Conservation (phyloP, 1,140 invertebrate species). For the Choristoneura fumiferana region DNA sequence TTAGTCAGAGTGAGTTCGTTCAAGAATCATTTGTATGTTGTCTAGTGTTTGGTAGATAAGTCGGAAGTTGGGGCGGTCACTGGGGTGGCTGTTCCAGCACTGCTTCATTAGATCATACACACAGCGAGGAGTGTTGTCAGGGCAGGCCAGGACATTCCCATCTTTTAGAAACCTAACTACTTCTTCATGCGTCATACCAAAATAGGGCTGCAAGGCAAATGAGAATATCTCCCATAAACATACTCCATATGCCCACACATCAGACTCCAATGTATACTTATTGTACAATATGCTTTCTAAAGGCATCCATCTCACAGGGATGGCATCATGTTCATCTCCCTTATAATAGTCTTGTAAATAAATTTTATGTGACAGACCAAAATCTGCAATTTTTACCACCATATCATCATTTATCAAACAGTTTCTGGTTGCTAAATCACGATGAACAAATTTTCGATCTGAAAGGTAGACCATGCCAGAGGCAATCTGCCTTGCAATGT, state of each 20-base stretch:
- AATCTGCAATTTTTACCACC: slow-evolving; percentile 98
- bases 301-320: slow-evolving; percentile 98
- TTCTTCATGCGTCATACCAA: slow-evolving; percentile 96
- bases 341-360: slow-evolving; percentile 95
- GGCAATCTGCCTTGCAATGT: slow-evolving; percentile 91
- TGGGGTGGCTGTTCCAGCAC: slow-evolving; percentile 94
- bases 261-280: slow-evolving; percentile 95
- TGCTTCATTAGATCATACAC: slow-evolving; percentile 96
- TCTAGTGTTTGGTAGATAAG: slow-evolving; percentile 85
- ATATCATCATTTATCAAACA: slow-evolving; percentile 96
- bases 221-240: slow-evolving; percentile 97
- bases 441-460: slow-evolving; percentile 96
- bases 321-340: slow-evolving; percentile 95
- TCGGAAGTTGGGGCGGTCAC: slow-evolving; percentile 90
- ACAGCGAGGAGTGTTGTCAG: slow-evolving; percentile 93
- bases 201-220: slow-evolving; percentile 95
- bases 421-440: slow-evolving; percentile 97
- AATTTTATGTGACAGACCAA: slow-evolving; percentile 95
- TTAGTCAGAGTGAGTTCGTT: slow-evolving; percentile 70
- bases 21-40: slow-evolving; percentile 80
- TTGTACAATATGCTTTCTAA: slow-evolving; percentile 95
- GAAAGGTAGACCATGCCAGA: slow-evolving; percentile 97
- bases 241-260: slow-evolving; percentile 96
- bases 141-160: slow-evolving; percentile 91
- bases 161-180: slow-evolving; percentile 96